phyloP scores from a whole-genome alignment of 2,797 vertebrate species.

The Brachyrhaphis roseni region DNA sequence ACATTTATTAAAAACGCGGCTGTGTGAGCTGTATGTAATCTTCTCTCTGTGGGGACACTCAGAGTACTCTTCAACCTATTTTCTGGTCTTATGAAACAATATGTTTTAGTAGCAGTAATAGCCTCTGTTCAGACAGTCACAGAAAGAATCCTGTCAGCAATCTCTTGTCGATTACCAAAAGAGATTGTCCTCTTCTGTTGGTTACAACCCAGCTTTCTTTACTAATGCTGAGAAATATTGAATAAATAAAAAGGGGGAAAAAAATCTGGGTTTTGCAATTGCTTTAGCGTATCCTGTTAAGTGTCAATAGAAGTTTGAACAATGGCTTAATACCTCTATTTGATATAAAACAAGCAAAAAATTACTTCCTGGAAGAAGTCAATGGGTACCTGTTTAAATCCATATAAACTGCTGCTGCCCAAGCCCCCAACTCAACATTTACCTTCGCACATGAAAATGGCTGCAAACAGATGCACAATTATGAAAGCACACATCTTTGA shows the following conservation, averaged over 20 bases:
- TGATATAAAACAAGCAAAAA: neutral
- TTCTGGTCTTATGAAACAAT: constrained; percentile 44
- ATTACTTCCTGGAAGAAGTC: neutral
- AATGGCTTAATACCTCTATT: neutral
- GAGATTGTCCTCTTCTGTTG: constrained; percentile 17
- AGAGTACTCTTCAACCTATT: constrained; percentile 32
- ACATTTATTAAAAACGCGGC: constrained; percentile 58
- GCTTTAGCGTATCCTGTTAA: neutral
- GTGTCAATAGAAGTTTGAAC: neutral
- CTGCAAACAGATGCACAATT: no score
- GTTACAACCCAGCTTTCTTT: neutral
- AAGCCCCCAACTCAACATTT: no score
- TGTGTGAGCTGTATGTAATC: constrained; percentile 53
- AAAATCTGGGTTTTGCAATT: neutral
- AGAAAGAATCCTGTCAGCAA: constrained; percentile 3
- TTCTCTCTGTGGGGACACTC: constrained; percentile 31
- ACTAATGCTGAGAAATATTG: neutral
- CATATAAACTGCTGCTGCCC: no score
- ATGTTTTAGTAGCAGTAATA: constrained; percentile 24
- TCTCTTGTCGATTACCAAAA: constrained; percentile 11
- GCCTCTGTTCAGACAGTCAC: constrained; percentile 10
- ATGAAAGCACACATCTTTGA: no score
- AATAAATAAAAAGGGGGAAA: neutral
- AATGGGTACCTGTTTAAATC: neutral
- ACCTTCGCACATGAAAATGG: no score